Evolutionary conservation across 1,140 invertebrate species (phyloP).

Genomic region (Zaprionus ghesquierei): DNA sequence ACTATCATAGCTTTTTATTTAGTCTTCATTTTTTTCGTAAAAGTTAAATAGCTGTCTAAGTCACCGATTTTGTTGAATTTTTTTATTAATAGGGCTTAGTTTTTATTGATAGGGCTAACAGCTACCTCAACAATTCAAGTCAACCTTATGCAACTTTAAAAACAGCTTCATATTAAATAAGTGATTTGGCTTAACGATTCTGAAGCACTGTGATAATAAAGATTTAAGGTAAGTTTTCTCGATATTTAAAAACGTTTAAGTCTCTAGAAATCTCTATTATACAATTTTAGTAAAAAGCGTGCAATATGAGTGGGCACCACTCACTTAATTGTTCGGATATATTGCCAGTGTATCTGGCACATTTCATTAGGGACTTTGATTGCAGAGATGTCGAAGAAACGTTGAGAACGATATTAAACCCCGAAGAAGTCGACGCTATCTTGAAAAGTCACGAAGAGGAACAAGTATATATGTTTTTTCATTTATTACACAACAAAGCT

Average conservation of each 20-base stretch:
- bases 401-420: slow-evolving; percentile 24
- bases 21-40: no score
- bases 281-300: not conserved
- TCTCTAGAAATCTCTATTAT: not conserved
- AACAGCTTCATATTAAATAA: not conserved
- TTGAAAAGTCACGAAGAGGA: slow-evolving; percentile 8
- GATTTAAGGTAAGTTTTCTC: not conserved
- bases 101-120: not conserved
- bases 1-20: no score
- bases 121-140: not conserved
- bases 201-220: not conserved
- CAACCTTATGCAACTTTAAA: not conserved
- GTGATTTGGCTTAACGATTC: not conserved
- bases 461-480: slow-evolving; percentile 40
- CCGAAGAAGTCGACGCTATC: slow-evolving; percentile 47
- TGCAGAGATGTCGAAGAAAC: slow-evolving; percentile 42
- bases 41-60: no score
- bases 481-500: slow-evolving; percentile 15
- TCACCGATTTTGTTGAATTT: no score
- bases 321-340: slow-evolving; percentile 38
- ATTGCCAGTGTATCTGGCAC: slow-evolving; percentile 31
- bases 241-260: not conserved
- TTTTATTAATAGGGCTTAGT: not conserved
- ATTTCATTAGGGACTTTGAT: slow-evolving; percentile 52
- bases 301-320: not conserved